phyloP scores from a whole-genome alignment of 1,140 invertebrate species.

The Epicauta chinensis region DNA sequence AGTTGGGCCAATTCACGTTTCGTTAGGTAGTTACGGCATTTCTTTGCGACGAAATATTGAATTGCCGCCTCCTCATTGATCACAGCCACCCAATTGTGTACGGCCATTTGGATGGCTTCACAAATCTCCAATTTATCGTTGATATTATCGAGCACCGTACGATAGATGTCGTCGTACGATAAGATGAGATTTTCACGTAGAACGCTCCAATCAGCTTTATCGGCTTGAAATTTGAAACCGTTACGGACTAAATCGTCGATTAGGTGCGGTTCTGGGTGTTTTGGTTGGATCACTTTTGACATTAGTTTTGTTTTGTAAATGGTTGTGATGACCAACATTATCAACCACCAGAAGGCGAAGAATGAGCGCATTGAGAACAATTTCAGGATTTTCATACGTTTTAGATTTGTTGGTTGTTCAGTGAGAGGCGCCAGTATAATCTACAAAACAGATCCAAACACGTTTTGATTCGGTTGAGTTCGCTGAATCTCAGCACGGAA shows the following conservation, averaged over 20 bases:
- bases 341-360: conserved; percentile 15
- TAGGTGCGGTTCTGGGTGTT: neutral
- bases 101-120: neutral
- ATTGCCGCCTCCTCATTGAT: conserved; percentile 13
- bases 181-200: conserved; percentile 7
- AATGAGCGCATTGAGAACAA: neutral
- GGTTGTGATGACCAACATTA: conserved; percentile 8
- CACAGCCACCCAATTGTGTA: conserved; percentile 5
- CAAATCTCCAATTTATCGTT: conserved; percentile 13
- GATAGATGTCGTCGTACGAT: conserved; percentile 7
- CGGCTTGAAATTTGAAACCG: conserved; percentile 10
- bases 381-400: neutral
- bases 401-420: neutral
- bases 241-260: conserved; percentile 11
- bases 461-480: neutral
- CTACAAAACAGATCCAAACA: neutral
- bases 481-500: neutral
- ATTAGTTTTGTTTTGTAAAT: conserved; percentile 17
- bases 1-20: neutral
- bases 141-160: conserved; percentile 1
- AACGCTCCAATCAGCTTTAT: conserved; percentile 14
- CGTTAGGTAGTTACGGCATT: conserved; percentile 1
- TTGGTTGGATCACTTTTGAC: conserved; percentile 13
- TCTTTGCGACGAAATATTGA: neutral
- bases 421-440: neutral